These are phyloP conservation scores for Copsychus sechellarum DNA, from an alignment of 2,113 vertebrate genomes.

Conservation along the genomic window DNA sequence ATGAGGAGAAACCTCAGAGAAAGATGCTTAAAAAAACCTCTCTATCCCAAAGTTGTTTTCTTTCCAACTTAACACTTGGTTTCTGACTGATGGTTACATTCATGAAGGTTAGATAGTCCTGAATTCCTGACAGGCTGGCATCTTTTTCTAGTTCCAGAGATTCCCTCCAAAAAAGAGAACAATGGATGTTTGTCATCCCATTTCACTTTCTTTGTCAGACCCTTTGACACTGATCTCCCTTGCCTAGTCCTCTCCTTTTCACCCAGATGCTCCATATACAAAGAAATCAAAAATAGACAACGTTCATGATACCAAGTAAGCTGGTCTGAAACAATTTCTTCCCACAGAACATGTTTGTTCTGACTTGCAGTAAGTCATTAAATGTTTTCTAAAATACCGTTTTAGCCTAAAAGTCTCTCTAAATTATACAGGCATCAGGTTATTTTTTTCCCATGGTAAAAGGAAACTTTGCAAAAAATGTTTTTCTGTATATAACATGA, in stretches of 20 bases:
- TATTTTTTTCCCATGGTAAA: not conserved
- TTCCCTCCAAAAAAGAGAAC: not conserved
- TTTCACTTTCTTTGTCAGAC: not conserved
- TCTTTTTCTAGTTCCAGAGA: not conserved
- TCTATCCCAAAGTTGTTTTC: not conserved
- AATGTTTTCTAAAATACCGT: not conserved
- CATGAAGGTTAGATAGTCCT: not conserved
- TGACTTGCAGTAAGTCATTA: not conserved
- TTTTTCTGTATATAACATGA: not conserved
- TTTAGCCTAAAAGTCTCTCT: not conserved
- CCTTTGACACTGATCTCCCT: not conserved
- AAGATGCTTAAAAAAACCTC: not conserved
- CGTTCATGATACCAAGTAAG: not conserved
- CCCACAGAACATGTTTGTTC: not conserved
- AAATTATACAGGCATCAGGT: not conserved
- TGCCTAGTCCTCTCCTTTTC: not conserved
- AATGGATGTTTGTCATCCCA: not conserved
- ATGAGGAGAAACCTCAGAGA: not conserved
- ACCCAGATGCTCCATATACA: not conserved
- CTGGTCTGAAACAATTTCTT: not conserved
- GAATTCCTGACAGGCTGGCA: not conserved
- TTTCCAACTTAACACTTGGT: not conserved
- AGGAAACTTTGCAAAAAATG: not conserved
- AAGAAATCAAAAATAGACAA: rapidly evolving
- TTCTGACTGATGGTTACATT: not conserved